phyloP scores from a whole-genome alignment of 2,113 vertebrate genomes.

The Oreochromis spilurus region DNA sequence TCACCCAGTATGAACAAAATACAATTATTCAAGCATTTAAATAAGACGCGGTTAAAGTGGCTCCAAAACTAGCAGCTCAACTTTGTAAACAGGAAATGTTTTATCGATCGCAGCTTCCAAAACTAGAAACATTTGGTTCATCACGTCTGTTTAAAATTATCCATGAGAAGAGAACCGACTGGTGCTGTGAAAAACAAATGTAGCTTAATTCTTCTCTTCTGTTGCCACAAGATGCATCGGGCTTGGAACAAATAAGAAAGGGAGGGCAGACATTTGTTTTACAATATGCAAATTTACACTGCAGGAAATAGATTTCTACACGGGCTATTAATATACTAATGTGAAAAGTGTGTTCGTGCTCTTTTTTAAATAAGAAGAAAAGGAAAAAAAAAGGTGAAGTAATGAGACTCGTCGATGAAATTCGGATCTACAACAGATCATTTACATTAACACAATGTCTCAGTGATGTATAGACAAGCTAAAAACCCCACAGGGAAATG shows the following conservation, averaged over 20 bases:
- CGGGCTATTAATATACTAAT: background rate
- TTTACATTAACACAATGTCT: background rate
- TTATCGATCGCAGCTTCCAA: background rate
- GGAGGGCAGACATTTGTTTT: background rate
- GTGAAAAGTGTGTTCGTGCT: background rate
- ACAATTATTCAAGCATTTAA: background rate
- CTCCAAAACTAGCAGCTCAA: background rate
- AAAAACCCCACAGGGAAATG: background rate
- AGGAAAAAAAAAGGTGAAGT: background rate
- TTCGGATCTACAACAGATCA: background rate
- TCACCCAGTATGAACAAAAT: background rate
- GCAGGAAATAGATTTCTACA: background rate
- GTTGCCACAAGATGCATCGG: background rate
- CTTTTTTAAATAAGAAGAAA: background rate
- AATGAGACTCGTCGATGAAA: background rate
- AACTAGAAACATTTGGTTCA: background rate
- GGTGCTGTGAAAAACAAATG: background rate
- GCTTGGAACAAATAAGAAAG: background rate
- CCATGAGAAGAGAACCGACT: background rate
- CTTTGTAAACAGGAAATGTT: background rate
- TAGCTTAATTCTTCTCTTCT: background rate
- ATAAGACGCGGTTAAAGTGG: background rate
- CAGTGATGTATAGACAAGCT: background rate
- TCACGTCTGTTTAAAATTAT: background rate
- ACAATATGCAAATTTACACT: background rate